These are phyloP conservation scores for Falco rusticolus DNA, from an alignment of 2,797 vertebrate species.

Conservation along the genomic window DNA sequence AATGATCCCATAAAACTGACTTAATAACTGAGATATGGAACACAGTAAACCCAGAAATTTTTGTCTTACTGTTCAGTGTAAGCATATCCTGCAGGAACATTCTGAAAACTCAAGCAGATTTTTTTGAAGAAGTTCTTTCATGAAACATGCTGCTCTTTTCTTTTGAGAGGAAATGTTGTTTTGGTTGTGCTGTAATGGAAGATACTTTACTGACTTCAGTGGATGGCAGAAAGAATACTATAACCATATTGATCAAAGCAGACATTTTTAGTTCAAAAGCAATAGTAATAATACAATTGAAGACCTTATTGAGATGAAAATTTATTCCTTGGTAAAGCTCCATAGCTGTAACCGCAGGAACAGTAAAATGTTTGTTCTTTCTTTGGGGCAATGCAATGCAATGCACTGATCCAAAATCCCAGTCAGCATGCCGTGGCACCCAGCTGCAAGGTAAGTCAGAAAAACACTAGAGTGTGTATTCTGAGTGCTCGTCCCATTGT, in stretches of 20 bases:
- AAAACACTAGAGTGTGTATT: not conserved
- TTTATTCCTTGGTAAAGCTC: not conserved
- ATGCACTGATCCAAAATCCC: not conserved
- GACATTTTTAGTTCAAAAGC: not conserved
- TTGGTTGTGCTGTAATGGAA: not conserved
- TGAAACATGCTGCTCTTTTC: constrained; percentile 26
- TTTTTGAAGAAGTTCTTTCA: constrained; percentile 56
- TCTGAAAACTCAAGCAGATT: constrained; percentile 57
- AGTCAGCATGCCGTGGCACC: not conserved
- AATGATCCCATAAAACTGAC: constrained; percentile 50
- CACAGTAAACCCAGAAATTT: constrained; percentile 53
- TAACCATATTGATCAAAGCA: not conserved
- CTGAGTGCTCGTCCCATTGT: not conserved
- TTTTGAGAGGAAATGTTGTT: constrained; percentile 16
- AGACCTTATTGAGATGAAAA: not conserved
- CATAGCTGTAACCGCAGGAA: not conserved
- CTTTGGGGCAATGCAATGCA: not conserved
- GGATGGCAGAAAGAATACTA: not conserved
- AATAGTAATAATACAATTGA: not conserved
- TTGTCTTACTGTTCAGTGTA: constrained; percentile 50
- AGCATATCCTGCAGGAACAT: constrained; percentile 48
- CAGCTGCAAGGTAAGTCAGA: not conserved
- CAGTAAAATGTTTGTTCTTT: not conserved
- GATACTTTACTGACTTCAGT: not conserved
- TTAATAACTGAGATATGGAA: constrained; percentile 42